Base-by-base conservation (phyloP, 2,113 vertebrate genomes). In the Cyanistes caeruleus region DNA sequence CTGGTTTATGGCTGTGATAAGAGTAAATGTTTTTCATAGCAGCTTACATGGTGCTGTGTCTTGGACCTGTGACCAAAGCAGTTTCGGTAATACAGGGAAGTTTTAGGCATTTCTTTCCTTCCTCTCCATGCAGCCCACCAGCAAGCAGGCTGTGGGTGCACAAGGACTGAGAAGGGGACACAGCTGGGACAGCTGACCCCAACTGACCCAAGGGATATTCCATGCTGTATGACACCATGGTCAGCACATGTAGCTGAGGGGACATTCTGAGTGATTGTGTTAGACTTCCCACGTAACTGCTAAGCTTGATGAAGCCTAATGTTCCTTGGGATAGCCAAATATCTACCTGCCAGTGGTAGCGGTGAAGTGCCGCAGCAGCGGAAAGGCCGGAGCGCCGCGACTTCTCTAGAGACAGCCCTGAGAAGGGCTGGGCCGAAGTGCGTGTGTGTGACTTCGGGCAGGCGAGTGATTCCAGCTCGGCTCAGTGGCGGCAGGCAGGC, bases 291-390 rank as follows among this genome's bases (percentile, higher is more conserved):
- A 30, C 33, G 18, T 18, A 49, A 51, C n/a, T 13, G 6, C 35
- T 39, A 37, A 1, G 2, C 3, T 4, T 48, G 31, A 30, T 39
- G 43, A n/a, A 67, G 5, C 24, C 37, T 30, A 31, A 23, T 0
- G 2, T 76, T 90, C 27, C 30, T 76, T 0, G 1, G 9, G 10
- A 22, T 31, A 43, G 8, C 9, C n/a, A 33, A 70, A 79, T 10
- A 59, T 7, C 49, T 76, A 10, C 17, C 15, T 76, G 28, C 4
- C 3, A 0, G 33, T 39, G 39, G 39, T 39, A 39, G 39, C 11
- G 11, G 39, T 39, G 39, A 39, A 39, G 39, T 39, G 37, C 37
- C 37, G 10, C 37, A 10, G 37, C 10, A 10, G 37, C 10, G 37
- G 37, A 39, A 39, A 39, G 37, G 37, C 37, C 10, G 9, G 37